Conservation (phyloP, 2,888 invertebrate genomes). For the Heteromurus nitidus region DNA sequence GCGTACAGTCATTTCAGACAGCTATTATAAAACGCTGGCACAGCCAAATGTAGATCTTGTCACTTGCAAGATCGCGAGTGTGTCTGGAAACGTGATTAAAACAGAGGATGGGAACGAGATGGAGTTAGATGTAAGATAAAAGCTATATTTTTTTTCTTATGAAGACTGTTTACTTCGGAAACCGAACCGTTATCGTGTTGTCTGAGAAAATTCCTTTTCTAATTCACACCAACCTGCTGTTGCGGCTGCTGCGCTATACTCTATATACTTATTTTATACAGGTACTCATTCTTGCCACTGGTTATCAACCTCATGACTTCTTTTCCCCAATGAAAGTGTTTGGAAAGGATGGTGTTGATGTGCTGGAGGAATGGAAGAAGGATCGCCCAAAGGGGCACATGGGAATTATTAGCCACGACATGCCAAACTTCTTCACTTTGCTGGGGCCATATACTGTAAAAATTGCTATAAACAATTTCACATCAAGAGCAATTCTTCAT, state of each 20-base stretch:
- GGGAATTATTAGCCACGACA: slow-evolving; percentile 41
- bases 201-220: too few relatives aligned
- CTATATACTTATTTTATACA: background rate
- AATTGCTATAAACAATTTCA: background rate
- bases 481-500: too few relatives aligned
- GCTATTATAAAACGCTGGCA: slow-evolving; percentile 40
- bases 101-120: slow-evolving; percentile 36
- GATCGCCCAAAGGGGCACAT: slow-evolving; percentile 50
- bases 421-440: slow-evolving; percentile 62
- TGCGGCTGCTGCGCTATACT: too few relatives aligned
- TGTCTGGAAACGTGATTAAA: slow-evolving; percentile 34
- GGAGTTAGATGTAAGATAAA: slow-evolving; percentile 52
- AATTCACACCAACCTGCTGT: too few relatives aligned
- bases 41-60: slow-evolving; percentile 48
- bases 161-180: too few relatives aligned
- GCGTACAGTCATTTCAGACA: slow-evolving; percentile 45
- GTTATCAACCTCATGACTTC: slow-evolving; percentile 61
- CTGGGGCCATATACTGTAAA: slow-evolving; percentile 59
- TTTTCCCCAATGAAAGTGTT: slow-evolving; percentile 55
- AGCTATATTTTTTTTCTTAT: too few relatives aligned
- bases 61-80: slow-evolving; percentile 24
- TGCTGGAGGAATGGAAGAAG: slow-evolving; percentile 46
- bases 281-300: slow-evolving; percentile 61
- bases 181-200: too few relatives aligned
- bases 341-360: slow-evolving; percentile 50